Evolutionary conservation across 1,140 invertebrate genomes (phyloP), one percentile per base, ranked within the genome.

Genomic region (Scylla paramamosain): DNA sequence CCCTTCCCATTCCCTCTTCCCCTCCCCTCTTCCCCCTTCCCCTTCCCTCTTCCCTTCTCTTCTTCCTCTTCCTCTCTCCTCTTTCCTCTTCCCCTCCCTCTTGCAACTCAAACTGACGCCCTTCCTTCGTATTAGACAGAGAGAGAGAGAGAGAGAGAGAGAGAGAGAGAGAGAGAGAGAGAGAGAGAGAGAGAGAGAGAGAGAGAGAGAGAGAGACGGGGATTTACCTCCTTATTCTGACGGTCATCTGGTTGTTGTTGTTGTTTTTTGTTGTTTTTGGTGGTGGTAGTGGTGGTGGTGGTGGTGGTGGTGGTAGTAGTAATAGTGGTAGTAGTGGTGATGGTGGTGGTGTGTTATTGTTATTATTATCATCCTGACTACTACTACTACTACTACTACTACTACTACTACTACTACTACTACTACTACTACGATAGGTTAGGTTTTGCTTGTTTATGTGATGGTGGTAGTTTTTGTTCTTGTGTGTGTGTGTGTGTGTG

Each of bases 341-440:
- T 59, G 20, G 52, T 59, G 20, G 52, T 59, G 20, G 52, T 59
- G 20, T 59, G 10, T 10, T 46, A 90, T 1, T 25, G 4, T 1
- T 25, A 90, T 14, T 84, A 84, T 20, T 84, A 84, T 14, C n/a
- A 28, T 14, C n/a, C 4, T 14, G 4, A 84, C n/a, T 84, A 28
- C 83, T 28, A 84, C n/a, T 84, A 28, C n/a, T 84, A 28, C n/a
- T 84, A 84, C n/a, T 84, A 84, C n/a, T 84, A 84, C n/a, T 84
- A 10, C n/a, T 84, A 84, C n/a, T 84, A 84, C 83, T 84, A 84
- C n/a, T 84, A 28, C n/a, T 84, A 84, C n/a, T 84, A 84, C n/a
- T 84, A 28, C 83, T 84, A 84, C n/a, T 84, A 28, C n/a, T 84
- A 28, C n/a, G 4, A 28, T 12, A 4, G 10, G 0, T 59, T 1